Percentiles rank a stretch among this genome's conserved stretches.
These are phyloP conservation scores for Galerucella calmariensis DNA, from an alignment of 2,888 invertebrate genomes.

Conservation along the genomic window DNA sequence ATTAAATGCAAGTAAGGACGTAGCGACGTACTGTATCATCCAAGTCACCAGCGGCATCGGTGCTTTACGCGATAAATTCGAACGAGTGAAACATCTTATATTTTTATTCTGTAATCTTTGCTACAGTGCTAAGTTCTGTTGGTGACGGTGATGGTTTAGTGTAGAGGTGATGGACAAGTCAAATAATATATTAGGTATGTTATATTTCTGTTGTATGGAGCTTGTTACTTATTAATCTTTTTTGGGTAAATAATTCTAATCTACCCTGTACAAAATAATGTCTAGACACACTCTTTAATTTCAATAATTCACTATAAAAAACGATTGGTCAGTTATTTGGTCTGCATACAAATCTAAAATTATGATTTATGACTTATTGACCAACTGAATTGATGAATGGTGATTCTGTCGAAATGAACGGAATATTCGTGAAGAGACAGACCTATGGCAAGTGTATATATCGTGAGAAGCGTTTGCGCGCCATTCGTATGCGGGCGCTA, in stretches of 20 bases:
- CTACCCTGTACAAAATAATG: neutral
- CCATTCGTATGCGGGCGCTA: conserved; percentile 46
- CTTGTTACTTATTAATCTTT: no score
- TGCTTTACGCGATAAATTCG: no score
- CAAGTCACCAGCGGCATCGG: no score
- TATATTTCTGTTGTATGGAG: no score
- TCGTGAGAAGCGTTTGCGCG: conserved; percentile 46
- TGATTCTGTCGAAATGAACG: conserved; percentile 20
- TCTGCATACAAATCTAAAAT: neutral
- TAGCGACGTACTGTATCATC: no score
- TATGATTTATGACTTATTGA: conserved; percentile 9
- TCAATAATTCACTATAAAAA: neutral
- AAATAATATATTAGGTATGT: no score
- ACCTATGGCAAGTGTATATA: conserved; percentile 49
- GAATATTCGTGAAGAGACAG: conserved; percentile 14
- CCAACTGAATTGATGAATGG: conserved; percentile 20
- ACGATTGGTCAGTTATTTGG: neutral
- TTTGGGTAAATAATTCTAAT: neutral
- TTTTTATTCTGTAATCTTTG: no score
- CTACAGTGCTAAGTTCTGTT: no score
- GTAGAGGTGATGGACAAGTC: no score
- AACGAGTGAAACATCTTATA: no score
- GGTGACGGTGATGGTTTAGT: no score
- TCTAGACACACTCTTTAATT: neutral
- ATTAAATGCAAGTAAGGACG: no score